A percentile compares a stretch with the other conserved stretches of the same genome.
Conservation (phyloP, 2,113 vertebrate genomes). For the Rhinopomastus cyanomelas region DNA sequence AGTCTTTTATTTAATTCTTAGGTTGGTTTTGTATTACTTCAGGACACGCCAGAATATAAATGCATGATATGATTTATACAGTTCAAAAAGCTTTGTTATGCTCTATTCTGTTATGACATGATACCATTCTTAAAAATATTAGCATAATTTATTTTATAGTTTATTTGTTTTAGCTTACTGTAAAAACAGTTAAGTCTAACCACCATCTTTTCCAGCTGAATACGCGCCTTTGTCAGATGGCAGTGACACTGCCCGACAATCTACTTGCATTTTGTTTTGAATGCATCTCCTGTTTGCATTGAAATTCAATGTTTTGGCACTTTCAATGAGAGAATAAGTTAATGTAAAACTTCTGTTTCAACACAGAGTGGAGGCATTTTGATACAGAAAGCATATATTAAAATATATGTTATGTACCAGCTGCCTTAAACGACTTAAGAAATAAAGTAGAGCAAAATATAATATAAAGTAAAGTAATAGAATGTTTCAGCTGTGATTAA, state of each 20-base stretch:
- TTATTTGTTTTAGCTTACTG: conserved; percentile 8
- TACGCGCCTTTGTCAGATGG: background rate
- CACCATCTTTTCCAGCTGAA: background rate
- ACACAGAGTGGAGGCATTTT: background rate
- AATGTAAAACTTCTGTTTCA: conserved; percentile 12
- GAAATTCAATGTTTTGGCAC: background rate
- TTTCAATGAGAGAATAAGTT: background rate
- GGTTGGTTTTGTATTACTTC: background rate
- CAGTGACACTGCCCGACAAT: background rate
- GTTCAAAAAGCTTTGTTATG: background rate
- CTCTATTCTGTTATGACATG: background rate
- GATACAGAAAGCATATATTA: background rate
- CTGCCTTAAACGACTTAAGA: background rate
- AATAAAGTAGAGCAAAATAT: background rate
- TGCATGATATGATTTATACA: background rate
- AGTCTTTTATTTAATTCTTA: background rate
- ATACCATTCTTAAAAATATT: conserved; percentile 14
- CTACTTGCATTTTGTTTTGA: conserved; percentile 12
- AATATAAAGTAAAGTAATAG: background rate
- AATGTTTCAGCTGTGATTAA: background rate
- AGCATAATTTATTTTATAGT: background rate
- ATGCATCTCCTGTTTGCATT: background rate
- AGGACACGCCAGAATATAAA: background rate
- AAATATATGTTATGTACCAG: background rate
- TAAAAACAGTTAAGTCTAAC: conserved; percentile 5